Percentiles rank a stretch among this genome's conserved stretches.
Evolutionary conservation across 1,140 invertebrate species (phyloP).

Genomic region (Drosophila santomea): DNA sequence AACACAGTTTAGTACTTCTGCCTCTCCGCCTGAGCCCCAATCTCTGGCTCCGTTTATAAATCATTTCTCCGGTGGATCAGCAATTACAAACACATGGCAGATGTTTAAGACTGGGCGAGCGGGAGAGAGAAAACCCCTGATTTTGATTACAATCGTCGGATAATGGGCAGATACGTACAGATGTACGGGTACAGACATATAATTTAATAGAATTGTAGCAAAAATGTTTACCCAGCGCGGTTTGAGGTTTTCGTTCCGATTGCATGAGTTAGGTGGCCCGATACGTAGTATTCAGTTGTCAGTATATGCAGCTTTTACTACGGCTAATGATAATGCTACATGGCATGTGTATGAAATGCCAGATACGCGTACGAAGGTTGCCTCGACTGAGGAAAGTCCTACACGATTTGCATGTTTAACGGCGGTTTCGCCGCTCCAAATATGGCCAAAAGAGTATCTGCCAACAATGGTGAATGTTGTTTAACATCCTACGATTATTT

Average conservation of each 20-base stretch:
- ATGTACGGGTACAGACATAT: constrained; percentile 35
- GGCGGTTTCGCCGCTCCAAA: constrained; percentile 18
- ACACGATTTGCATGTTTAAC: constrained; percentile 65
- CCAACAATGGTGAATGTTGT: constrained; percentile 73
- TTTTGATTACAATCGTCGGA: constrained; percentile 48
- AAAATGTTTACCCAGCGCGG: constrained; percentile 56
- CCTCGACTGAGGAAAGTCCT: constrained; percentile 16
- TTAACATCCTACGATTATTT: constrained; percentile 67
- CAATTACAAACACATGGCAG: constrained; percentile 58
- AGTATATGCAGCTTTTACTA: constrained; percentile 29
- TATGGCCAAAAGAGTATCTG: constrained; percentile 31
- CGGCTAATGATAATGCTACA: constrained; percentile 41
- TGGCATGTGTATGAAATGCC: constrained; percentile 11
- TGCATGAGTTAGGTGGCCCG: constrained; percentile 5
- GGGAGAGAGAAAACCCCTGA: constrained; percentile 27
- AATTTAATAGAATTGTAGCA: constrained; percentile 60
- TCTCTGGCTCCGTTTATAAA: constrained; percentile 25
- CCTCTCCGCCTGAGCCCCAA: constrained; percentile 7
- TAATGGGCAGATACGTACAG: constrained; percentile 37
- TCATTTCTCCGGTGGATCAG: constrained; percentile 47
- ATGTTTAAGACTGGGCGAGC: background rate
- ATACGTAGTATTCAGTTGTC: background rate
- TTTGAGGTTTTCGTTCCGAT: constrained; percentile 48
- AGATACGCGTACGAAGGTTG: constrained; percentile 42
- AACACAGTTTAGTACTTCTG: constrained; percentile 16